These are phyloP conservation scores for Xenops minutus DNA, from an alignment of 2,797 vertebrate species.

Conservation along the genomic window DNA sequence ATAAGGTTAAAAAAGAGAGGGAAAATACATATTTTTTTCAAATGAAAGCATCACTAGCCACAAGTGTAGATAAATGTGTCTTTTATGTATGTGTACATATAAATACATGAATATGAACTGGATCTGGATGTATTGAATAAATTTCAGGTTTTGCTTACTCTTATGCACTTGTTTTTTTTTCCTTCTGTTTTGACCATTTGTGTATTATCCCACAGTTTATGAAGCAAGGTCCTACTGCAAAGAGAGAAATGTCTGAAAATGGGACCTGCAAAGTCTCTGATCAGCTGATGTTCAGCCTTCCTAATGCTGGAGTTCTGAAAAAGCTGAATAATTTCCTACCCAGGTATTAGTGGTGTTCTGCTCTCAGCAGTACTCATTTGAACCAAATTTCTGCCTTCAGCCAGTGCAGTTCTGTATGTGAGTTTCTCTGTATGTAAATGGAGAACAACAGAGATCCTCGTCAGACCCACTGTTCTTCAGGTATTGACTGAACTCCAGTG, in stretches of 20 bases:
- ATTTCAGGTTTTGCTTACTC: neutral
- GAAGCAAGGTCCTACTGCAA: neutral
- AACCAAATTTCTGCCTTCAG: neutral
- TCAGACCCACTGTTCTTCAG: neutral
- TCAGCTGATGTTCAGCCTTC: neutral
- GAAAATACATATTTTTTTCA: constrained; percentile 32
- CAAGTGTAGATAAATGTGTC: neutral
- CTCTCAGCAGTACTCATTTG: neutral
- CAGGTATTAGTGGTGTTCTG: neutral
- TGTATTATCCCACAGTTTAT: neutral
- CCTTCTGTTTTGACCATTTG: neutral
- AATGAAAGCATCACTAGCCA: neutral
- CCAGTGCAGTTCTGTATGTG: neutral
- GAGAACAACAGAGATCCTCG: neutral
- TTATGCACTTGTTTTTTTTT: neutral
- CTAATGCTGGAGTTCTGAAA: neutral
- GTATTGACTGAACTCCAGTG: neutral
- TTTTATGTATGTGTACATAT: neutral
- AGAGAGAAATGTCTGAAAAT: neutral
- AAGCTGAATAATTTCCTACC: neutral
- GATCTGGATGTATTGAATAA: neutral
- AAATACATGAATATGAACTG: neutral
- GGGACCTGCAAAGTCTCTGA: neutral
- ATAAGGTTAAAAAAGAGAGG: constrained; percentile 73
- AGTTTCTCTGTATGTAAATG: neutral